A percentile compares a stretch with the other conserved stretches of the same genome.
These are phyloP conservation scores for Pterophyllum scalare DNA, from an alignment of 2,113 vertebrate species.

Conservation along the genomic window DNA sequence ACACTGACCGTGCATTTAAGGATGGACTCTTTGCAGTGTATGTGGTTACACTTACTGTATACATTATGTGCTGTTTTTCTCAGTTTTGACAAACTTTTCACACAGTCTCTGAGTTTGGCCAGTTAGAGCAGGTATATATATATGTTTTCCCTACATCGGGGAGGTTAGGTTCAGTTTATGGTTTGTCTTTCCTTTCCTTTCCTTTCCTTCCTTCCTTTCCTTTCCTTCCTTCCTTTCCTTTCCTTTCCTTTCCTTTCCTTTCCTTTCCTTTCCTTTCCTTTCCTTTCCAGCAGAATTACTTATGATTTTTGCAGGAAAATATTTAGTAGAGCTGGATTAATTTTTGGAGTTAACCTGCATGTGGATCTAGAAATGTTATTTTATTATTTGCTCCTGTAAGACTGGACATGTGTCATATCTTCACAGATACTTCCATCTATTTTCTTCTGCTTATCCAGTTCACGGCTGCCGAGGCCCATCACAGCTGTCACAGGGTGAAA, in stretches of 20 bases:
- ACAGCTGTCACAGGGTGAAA: neutral
- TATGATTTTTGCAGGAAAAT: neutral
- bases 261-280: too few species aligned
- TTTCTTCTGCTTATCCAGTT: neutral
- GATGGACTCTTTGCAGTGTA: neutral
- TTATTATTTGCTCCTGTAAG: neutral
- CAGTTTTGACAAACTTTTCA: neutral
- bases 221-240: too few species aligned
- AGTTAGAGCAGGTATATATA: neutral
- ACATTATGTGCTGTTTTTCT: neutral
- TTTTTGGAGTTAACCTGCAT: too few species aligned
- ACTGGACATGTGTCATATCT: neutral
- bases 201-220: too few species aligned
- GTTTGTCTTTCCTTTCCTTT: too few species aligned
- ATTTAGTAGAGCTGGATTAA: neutral
- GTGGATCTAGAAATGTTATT: neutral
- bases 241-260: too few species aligned
- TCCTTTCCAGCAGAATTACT: neutral
- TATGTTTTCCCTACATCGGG: too few species aligned
- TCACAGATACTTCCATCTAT: neutral
- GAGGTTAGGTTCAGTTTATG: too few species aligned
- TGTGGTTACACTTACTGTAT: neutral
- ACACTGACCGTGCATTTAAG: neutral
- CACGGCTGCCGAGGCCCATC: neutral
- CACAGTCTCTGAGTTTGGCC: neutral